Conservation (phyloP, 2,113 vertebrate genomes). For the Festucalex cinctus region DNA sequence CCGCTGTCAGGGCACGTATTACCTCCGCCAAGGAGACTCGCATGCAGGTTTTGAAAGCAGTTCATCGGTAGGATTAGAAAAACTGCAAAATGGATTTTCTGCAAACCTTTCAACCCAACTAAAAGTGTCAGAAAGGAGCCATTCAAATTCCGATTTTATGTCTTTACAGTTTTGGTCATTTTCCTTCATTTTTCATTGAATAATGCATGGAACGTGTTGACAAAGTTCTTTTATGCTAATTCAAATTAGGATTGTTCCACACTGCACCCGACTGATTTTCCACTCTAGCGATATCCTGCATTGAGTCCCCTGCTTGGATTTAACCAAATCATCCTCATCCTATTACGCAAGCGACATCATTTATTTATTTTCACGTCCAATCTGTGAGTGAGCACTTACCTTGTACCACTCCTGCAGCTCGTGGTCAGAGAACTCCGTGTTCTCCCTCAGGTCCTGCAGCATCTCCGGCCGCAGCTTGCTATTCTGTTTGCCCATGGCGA, state of each 20-base stretch:
- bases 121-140: no score
- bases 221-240: neutral
- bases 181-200: neutral
- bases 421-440: conserved; percentile 96
- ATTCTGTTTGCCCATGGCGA: conserved; percentile 96
- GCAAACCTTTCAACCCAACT: neutral
- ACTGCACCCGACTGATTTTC: neutral
- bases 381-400: conserved; percentile 40
- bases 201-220: neutral
- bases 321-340: neutral
- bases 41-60: neutral
- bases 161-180: neutral
- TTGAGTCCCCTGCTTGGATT: neutral
- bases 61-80: neutral
- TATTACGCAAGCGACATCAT: neutral
- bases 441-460: conserved; percentile 96
- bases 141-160: no score
- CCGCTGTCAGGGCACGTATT: conserved; percentile 7
- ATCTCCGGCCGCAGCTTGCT: conserved; percentile 98
- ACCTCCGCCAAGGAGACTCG: neutral
- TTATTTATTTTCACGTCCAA: neutral
- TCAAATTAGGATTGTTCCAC: neutral
- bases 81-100: neutral
- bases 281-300: neutral
- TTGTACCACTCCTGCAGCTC: conserved; percentile 99